Base-by-base conservation (phyloP, 1,140 invertebrate species). In the Antheraea mylitta region DNA sequence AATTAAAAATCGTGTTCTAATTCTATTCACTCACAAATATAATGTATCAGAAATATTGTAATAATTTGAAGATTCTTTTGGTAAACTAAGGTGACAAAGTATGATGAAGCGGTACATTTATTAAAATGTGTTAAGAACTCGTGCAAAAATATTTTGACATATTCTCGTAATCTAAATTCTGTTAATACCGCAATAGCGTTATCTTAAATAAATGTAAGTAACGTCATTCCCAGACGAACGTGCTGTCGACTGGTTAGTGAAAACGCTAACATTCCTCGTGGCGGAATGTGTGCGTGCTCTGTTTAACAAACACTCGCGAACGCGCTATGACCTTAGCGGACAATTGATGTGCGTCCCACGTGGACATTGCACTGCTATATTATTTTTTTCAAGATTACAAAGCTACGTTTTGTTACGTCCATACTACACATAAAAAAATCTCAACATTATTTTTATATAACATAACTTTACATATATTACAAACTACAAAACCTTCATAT, bases 181-280 rank as follows among this genome's bases (percentile, higher is more conserved):
- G 45, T 53, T 53, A 53, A 53, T 53, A 53, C 45, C 45, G 45
- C 45, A 53, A 53, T 53, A 53, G 45, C 16, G 45, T 53, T 53
- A 53, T 53, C 45, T 53, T 53, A 53, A 53, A 53, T 53, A 53
- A 53, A 53, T 53, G 45, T 53, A 53, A 9, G 45, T 53, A 53
- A 53, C 45, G 45, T 53, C 45, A 53, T 53, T 53, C 45, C 16
- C 45, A 53, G 45, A 53, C 45, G 45, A 53, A 53, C 45, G 45
- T 53, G 45, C 13, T 53, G 13, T 11, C 22, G 30, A 63, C 45
- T 53, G 45, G 11, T 63, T 8, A 72, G 67, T 78, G 83, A 86
- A 84, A 86, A 80, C 77, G 74, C 64, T 81, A 78, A 77, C 81
- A 82, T 85, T 82, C 82, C 81, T 62, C 38, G 71, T 67, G 74